Percentiles rank a stretch among this genome's conserved stretches.
phyloP scores from a whole-genome alignment of 2,113 vertebrate genomes.

The Sinocyclocheilus grahami region DNA sequence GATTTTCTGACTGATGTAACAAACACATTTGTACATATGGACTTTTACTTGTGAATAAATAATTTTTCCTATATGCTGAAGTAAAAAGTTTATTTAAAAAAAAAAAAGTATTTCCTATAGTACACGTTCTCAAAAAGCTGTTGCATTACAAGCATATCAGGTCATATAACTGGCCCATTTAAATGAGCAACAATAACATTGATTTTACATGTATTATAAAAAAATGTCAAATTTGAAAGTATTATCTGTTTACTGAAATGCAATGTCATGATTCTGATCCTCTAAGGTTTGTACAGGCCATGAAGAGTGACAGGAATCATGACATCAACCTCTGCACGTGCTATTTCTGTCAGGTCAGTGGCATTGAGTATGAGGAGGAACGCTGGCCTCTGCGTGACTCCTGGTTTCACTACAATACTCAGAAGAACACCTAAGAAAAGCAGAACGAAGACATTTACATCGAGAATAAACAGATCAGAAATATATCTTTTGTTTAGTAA shows the following conservation, averaged over 20 bases:
- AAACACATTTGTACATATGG: slow-evolving; percentile 21
- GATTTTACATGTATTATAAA: not conserved
- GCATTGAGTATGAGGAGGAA: slow-evolving; percentile 84
- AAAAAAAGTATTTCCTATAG: not conserved
- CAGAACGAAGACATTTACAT: slow-evolving; percentile 27
- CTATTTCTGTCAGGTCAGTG: slow-evolving; percentile 85
- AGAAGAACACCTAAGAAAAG: slow-evolving; percentile 79
- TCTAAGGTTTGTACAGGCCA: slow-evolving; percentile 77
- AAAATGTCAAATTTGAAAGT: too few species aligned
- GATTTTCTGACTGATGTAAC: slow-evolving; percentile 39
- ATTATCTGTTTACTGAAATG: too few species aligned
- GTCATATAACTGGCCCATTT: not conserved
- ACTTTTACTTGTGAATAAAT: slow-evolving; percentile 2
- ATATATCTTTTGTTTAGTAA: not conserved
- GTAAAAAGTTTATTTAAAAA: not conserved
- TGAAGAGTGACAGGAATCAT: slow-evolving; percentile 87
- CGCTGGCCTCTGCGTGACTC: slow-evolving; percentile 75
- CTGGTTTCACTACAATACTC: slow-evolving; percentile 82
- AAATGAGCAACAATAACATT: not conserved
- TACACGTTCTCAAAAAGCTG: not conserved
- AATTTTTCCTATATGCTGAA: not conserved
- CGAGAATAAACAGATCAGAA: not conserved
- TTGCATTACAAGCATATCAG: not conserved
- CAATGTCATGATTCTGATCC: not conserved
- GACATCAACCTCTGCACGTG: slow-evolving; percentile 83